Evolutionary conservation across 2,888 invertebrate genomes (phyloP).

Genomic region (Bimastos eiseni): DNA sequence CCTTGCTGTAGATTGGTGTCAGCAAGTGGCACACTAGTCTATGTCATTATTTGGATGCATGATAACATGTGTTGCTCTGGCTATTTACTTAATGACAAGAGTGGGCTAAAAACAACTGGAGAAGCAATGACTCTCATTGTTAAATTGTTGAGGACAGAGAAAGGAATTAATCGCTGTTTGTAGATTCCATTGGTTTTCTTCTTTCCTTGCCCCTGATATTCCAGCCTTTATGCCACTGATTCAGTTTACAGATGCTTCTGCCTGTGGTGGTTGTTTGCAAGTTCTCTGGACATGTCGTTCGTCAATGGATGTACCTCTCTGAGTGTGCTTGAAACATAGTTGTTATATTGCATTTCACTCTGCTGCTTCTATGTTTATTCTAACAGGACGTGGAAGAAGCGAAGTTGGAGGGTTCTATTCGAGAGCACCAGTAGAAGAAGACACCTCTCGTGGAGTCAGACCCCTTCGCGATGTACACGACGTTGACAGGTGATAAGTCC

Average conservation of each 20-base stretch:
- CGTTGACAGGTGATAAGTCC: neutral
- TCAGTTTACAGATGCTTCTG: neutral
- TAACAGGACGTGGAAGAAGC: constrained; percentile 3
- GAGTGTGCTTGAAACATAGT: neutral
- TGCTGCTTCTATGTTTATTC: neutral
- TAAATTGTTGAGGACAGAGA: too few relatives aligned
- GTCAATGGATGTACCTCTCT: neutral
- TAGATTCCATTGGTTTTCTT: too few relatives aligned
- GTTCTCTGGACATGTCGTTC: neutral
- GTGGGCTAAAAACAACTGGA: too few relatives aligned
- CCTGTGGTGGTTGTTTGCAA: neutral
- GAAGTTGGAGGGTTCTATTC: constrained; percentile 19
- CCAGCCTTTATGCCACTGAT: neutral
- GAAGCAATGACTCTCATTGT: too few relatives aligned
- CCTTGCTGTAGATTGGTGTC: neutral
- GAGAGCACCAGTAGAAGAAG: constrained; percentile 3
- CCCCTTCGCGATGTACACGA: neutral
- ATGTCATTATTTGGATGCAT: too few relatives aligned
- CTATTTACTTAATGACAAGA: too few relatives aligned
- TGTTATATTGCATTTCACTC: neutral
- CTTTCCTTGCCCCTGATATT: too few relatives aligned
- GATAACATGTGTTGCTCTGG: too few relatives aligned
- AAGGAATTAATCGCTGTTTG: too few relatives aligned
- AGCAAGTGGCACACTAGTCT: neutral
- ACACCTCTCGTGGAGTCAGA: constrained; percentile 9